These are phyloP conservation scores for Gobius niger DNA, from an alignment of 2,113 vertebrate species.

Conservation along the genomic window DNA sequence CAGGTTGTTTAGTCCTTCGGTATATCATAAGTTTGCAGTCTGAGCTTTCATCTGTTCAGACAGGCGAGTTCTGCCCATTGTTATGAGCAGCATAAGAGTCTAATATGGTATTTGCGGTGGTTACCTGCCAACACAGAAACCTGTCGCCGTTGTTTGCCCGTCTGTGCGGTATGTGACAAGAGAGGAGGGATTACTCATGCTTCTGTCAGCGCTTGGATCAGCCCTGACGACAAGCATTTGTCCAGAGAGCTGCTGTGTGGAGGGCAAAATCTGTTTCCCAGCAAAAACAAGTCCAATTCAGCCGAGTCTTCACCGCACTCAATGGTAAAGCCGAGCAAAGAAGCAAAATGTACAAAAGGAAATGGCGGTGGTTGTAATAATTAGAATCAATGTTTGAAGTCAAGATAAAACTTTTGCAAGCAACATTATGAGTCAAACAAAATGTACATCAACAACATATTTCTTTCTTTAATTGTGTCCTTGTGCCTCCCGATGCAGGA, in stretches of 20 bases:
- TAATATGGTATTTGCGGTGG: not conserved
- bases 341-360: not conserved
- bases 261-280: not conserved
- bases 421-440: no score
- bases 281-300: not conserved
- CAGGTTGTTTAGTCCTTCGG: no score
- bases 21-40: no score
- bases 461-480: not conserved
- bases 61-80: no score
- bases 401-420: no score
- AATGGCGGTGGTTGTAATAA: not conserved
- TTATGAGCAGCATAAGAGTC: not conserved
- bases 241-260: constrained; percentile 6
- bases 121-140: not conserved
- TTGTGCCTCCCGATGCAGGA: not conserved
- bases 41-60: not conserved
- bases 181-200: constrained; percentile 36
- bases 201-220: constrained; percentile 36
- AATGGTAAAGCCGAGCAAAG: not conserved
- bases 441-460: no score
- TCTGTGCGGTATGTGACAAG: constrained; percentile 20
- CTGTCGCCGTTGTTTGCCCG: not conserved
- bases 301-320: not conserved
- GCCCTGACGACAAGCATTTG: constrained; percentile 14
- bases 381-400: no score